Evolutionary conservation across 1,140 invertebrate genomes (phyloP).

Genomic region (Lepidurus apus): DNA sequence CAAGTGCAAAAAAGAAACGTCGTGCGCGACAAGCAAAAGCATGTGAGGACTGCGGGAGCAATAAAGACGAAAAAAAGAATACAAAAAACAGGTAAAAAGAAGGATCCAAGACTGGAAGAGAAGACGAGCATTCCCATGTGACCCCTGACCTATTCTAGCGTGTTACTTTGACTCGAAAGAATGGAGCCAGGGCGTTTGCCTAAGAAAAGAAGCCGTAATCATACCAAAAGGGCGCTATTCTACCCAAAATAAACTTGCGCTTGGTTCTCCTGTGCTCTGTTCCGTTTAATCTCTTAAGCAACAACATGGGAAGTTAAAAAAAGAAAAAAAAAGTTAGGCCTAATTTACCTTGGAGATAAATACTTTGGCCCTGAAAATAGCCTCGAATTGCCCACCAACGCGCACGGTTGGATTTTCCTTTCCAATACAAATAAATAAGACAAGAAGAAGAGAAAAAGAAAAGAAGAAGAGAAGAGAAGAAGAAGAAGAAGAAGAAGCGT

Average conservation of each 20-base stretch:
- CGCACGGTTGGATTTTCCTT: neutral
- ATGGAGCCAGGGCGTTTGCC: neutral
- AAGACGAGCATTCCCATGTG: neutral
- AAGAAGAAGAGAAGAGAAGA: neutral
- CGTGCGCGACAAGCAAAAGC: conserved; percentile 14
- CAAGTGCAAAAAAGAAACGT: conserved; percentile 2
- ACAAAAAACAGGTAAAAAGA: neutral
- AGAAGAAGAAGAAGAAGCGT: neutral
- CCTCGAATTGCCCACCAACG: neutral
- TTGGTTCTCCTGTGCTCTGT: neutral
- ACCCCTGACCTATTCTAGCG: neutral
- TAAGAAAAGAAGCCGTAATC: neutral
- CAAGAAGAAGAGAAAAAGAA: neutral
- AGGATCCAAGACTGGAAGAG: neutral
- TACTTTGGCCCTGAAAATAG: neutral
- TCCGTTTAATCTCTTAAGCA: neutral
- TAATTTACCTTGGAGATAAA: conserved; percentile 20
- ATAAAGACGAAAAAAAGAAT: neutral
- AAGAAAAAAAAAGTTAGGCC: neutral
- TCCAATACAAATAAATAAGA: neutral
- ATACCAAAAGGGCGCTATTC: neutral
- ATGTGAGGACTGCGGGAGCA: neutral
- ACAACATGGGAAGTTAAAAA: neutral
- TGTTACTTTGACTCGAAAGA: neutral
- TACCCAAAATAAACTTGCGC: neutral